phyloP scores from a whole-genome alignment of 2,797 vertebrate genomes.

The Acipenser transmontanus region DNA sequence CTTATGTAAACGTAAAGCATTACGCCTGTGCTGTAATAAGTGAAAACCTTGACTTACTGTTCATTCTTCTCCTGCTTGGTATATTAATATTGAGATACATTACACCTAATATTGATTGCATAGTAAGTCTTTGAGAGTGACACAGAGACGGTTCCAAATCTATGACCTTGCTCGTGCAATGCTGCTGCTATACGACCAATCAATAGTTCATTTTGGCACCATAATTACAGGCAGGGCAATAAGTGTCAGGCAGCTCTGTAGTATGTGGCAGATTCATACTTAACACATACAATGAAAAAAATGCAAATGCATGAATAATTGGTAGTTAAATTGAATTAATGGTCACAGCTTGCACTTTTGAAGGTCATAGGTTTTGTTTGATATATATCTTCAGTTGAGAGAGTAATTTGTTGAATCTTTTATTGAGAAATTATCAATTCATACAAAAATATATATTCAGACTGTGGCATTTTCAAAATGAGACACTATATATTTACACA shows the following conservation, averaged over 20 bases:
- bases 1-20: too few relatives aligned
- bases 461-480: too few relatives aligned
- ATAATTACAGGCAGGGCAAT: conserved; percentile 21
- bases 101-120: neutral
- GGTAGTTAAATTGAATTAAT: neutral
- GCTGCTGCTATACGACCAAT: conserved; percentile 45
- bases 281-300: conserved; percentile 12
- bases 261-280: conserved; percentile 20
- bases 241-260: conserved; percentile 14
- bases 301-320: conserved; percentile 11
- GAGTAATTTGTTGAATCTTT: too few relatives aligned
- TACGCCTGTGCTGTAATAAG: too few relatives aligned
- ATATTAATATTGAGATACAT: neutral
- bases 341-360: too few relatives aligned
- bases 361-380: too few relatives aligned
- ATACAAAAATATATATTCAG: too few relatives aligned
- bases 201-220: conserved; percentile 49
- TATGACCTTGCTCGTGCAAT: conserved; percentile 30
- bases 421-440: too few relatives aligned
- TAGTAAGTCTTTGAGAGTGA: conserved; percentile 10
- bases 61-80: neutral
- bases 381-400: too few relatives aligned
- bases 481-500: too few relatives aligned
- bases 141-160: conserved; percentile 21
- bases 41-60: too few relatives aligned